Base-by-base conservation (phyloP, 2,113 vertebrate species). In the Rissa tridactyla region DNA sequence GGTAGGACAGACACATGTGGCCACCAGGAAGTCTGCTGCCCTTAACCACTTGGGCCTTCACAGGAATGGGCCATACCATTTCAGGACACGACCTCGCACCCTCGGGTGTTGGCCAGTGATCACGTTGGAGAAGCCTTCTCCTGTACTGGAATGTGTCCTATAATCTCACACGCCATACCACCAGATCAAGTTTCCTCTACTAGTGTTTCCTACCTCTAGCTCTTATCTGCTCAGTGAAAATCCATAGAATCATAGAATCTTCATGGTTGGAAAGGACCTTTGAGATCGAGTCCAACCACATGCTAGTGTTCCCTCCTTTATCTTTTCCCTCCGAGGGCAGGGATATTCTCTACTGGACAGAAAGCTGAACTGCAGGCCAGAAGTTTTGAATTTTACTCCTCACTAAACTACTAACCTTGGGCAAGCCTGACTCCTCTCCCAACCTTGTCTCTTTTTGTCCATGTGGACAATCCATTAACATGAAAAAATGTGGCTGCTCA, bases 1-100 rank as follows among this genome's bases (percentile, higher is more conserved):
- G 60, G 17, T 0, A 14, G 95, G 40, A 42, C 1, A 1, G 27
- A 78, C 40, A 29, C 1, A 6, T 0, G 4, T 26, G 64, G 4
- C 13, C 11, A 1, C 8, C 22, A 9, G 47, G 13, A 93, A 80
- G 25, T 57, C 11, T 13, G 15, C 38, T 30, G 75, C 20, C 8
- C 57, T 78, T 32, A 19, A 6, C 16, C 18, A 9, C 58, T 12
- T 46, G 19, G 13, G 8, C 6, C 47, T 64, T 30, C 76, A 13
- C 23, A 70, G 34, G 29, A 11, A 15, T 15, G 29, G 34, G 34
- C 6, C 1, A 0, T 4, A 15, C 7, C 15, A 10, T 19, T 44
- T 34, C 32, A 14, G 42, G 36, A 60, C 9, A 42, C 6, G 6
- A 11, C 15, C 27, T 62, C 71, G 27, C 26, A 46, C 14, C 11